Conservation (phyloP, 2,113 vertebrate species). For the Picathartes gymnocephalus region DNA sequence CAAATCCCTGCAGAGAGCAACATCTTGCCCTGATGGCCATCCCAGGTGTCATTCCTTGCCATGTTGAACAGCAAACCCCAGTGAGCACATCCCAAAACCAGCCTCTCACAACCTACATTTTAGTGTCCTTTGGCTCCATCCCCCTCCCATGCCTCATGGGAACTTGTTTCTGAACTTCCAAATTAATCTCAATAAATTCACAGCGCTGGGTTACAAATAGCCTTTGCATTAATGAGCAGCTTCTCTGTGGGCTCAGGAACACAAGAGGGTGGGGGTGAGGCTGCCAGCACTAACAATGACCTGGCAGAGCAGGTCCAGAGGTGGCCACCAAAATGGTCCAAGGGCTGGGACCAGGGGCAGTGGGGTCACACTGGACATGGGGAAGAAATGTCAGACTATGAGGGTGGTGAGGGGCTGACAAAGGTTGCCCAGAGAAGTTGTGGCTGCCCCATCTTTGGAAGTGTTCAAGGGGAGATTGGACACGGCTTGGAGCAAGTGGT, state of each 20-base stretch:
- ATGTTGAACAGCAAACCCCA: neutral
- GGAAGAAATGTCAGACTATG: neutral
- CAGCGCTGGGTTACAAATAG: neutral
- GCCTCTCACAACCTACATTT: neutral
- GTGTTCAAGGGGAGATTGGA: neutral
- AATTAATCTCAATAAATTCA: neutral
- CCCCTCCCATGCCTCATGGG: neutral
- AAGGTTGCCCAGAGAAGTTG: neutral
- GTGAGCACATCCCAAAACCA: neutral
- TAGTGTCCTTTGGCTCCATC: neutral
- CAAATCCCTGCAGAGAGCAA: neutral
- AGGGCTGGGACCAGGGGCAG: neutral
- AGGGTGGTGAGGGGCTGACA: neutral
- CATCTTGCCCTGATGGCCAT: neutral
- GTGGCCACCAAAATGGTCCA: neutral
- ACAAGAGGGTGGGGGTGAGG: accelerated
- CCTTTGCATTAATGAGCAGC: neutral
- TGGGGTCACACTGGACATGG: neutral
- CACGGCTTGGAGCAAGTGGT: neutral
- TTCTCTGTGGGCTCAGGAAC: neutral
- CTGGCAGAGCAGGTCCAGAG: neutral
- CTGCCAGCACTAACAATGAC: neutral
- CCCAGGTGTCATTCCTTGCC: neutral
- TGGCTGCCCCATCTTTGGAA: neutral
- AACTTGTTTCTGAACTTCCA: neutral